A percentile compares a stretch with the other conserved stretches of the same genome.
Conservation (phyloP, 2,113 vertebrate species). For the Neopipo cinnamomea region DNA sequence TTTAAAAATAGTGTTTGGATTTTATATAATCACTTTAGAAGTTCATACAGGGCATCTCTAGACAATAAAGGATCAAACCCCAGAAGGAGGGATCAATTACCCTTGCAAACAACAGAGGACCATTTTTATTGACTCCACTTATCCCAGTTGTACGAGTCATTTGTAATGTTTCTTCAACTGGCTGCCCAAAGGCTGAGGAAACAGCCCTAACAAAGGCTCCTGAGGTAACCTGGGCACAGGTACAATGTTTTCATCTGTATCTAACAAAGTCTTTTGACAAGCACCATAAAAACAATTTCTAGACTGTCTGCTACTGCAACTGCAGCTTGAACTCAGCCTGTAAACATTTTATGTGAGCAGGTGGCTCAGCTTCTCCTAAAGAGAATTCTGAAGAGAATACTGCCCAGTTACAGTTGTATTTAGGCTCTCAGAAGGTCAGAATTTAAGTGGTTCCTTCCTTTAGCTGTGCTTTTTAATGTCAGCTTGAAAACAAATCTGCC, state of each 20-base stretch:
- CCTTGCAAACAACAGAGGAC: not conserved
- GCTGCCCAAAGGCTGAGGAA: not conserved
- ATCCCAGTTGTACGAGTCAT: not conserved
- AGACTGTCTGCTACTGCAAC: not conserved
- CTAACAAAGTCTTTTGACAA: not conserved
- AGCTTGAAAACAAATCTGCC: not conserved
- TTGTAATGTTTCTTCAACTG: not conserved
- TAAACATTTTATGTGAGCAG: not conserved
- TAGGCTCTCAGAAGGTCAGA: not conserved
- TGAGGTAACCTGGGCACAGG: not conserved
- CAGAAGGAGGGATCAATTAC: not conserved
- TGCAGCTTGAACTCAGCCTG: not conserved
- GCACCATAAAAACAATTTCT: not conserved
- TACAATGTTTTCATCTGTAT: not conserved
- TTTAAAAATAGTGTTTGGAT: not conserved
- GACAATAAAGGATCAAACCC: not conserved
- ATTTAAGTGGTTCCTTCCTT: not conserved
- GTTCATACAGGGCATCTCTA: not conserved
- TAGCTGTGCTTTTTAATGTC: not conserved
- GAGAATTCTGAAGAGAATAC: not conserved
- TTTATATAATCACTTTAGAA: not conserved
- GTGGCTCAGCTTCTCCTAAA: not conserved
- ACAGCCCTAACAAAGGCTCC: not conserved
- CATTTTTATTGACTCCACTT: not conserved
- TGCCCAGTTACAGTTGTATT: not conserved